Base-by-base conservation (phyloP, 1,140 invertebrate species). In the Drosophila arawakana region DNA sequence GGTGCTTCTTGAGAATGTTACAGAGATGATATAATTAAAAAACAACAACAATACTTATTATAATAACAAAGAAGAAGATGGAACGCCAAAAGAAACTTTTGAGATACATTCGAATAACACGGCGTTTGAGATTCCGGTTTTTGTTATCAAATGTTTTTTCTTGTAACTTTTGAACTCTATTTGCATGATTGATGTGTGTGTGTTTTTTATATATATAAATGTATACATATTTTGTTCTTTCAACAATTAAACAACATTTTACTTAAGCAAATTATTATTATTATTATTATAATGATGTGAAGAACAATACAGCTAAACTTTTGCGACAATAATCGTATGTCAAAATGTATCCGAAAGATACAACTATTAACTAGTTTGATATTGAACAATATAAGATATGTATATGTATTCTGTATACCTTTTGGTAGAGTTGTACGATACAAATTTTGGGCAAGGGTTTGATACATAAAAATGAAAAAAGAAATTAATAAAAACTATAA, bases 91-190 rank as follows among this genome's bases (percentile, higher is more conserved):
- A 15, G 15, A 15, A 67, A 35, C 39, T 58, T 34, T 65, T 52
- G 59, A 69, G 37, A 52, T 50, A 25, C 49, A 34, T 30, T 30
- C 25, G 30, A 35, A 52, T 34, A 15, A 35, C 10, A n/a, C n/a
- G n/a, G 30, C 67, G 25, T 37, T 35, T 13, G 59, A 47, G 39
- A 61, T 67, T 73, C 39, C 49, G 50, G 15, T 52, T 88, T 88
- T 88, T 88, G 80, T 84, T 88, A 80, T 89, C 55, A 7, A 46
- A 68, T 81, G 81, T 70, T 81, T 78, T 65, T 84, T 84, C 81
- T 75, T 78, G 50, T 65, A 80, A 89, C 82, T 86, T 89, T 80
- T 88, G 72, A 65, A 80, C 30, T 44, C 47, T 80, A 77, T 88
- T 86, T 86, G 79, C 79, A 70, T 80, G 79, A 80, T 88, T 89